These are phyloP conservation scores for Notarius lentiginosus DNA, from an alignment of 2,113 vertebrate species.

Conservation along the genomic window DNA sequence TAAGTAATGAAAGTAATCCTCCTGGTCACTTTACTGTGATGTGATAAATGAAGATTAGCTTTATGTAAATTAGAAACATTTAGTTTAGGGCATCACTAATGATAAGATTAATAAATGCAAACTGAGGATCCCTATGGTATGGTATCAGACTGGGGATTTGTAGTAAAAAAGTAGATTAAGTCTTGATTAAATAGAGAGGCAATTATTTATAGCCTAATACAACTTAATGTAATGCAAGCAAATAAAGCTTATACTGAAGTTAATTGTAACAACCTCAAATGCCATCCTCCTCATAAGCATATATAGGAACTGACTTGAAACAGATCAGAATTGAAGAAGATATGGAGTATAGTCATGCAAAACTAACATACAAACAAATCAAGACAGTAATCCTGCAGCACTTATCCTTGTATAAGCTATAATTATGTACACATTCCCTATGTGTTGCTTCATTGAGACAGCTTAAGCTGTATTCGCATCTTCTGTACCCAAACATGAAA, in stretches of 20 bases:
- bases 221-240: conserved; percentile 57
- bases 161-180: conserved; percentile 65
- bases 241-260: conserved; percentile 54
- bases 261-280: conserved; percentile 57
- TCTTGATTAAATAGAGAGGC: conserved; percentile 56
- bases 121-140: conserved; percentile 58
- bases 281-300: conserved; percentile 47
- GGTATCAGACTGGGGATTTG: conserved; percentile 56
- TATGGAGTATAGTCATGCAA: conserved; percentile 33
- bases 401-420: conserved; percentile 31
- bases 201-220: conserved; percentile 64
- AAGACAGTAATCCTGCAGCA: conserved; percentile 36
- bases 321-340: conserved; percentile 44
- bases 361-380: conserved; percentile 41
- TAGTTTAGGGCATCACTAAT: conserved; percentile 59
- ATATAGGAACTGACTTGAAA: conserved; percentile 46
- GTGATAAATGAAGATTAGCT: conserved; percentile 50
- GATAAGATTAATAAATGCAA: conserved; percentile 66
- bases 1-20: conserved; percentile 38
- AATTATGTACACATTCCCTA: conserved; percentile 20
- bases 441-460: conserved; percentile 37
- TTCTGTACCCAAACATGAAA: conserved; percentile 18
- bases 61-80: conserved; percentile 61
- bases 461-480: conserved; percentile 9
- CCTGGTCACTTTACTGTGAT: conserved; percentile 30